Evolutionary conservation across 2,888 invertebrate species (phyloP), one percentile per base, ranked within the genome.

Genomic region (Xestoiulus laeticollis): DNA sequence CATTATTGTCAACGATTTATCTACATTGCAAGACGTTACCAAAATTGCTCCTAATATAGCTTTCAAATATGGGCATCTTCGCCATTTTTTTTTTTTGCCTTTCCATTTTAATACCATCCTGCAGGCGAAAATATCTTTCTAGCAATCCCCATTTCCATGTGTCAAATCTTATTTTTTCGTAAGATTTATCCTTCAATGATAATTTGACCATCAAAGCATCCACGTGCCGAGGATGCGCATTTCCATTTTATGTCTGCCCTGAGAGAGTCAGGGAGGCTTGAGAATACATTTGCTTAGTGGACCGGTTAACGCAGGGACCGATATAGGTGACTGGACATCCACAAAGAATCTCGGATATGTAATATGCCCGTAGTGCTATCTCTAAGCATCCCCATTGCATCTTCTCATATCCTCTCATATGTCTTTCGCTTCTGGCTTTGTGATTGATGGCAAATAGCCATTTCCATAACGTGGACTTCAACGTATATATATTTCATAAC

Each of bases 271-370:
- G 22, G 68, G 68, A 68, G 68, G 26, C 68, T 68, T 68, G 68
- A 68, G 68, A 68, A 68, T 68, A 68, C 68, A 68, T 68, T 68
- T 68, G 68, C 68, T 68, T 68, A 68, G 68, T 68, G 68, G 68
- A 68, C 26, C 68, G 68, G 68, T 68, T 68, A 68, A 68, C 26
- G 68, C 68, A 68, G 26, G 68, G 68, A 68, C 68, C 26, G 68
- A 68, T 68, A 22, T 68, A 68, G 68, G 68, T 68, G 68, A 68
- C 26, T 68, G 68, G 68, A 68, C 68, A 68, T 68, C 68, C 68
- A 68, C 68, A 68, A 68, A 68, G 68, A 68, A 68, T 68, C 68
- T 68, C 26, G 10, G 68, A 68, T 22, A 68, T 68, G 68, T 68
- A 68, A 68, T 68, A 68, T 68, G 68, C 68, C 5, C 68, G 5